A percentile compares a stretch with the other conserved stretches of the same genome.
Conservation (phyloP, 2,113 vertebrate genomes). For the Ceyx melanurus region DNA sequence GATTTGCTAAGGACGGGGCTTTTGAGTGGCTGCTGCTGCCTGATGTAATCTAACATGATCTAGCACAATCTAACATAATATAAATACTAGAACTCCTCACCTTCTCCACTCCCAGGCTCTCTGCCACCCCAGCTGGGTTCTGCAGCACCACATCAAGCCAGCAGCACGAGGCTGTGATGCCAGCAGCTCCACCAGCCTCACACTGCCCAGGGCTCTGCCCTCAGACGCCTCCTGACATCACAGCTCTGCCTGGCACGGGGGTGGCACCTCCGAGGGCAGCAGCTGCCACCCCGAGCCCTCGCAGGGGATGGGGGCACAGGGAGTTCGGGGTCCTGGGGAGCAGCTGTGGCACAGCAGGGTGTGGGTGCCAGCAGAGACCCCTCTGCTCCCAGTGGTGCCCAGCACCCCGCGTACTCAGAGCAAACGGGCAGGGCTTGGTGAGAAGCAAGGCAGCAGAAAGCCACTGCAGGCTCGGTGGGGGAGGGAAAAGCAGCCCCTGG, state of each 20-base stretch:
- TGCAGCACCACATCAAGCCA: not conserved
- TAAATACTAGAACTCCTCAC: too few species aligned
- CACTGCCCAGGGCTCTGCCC: too few species aligned
- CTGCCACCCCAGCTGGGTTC: too few species aligned
- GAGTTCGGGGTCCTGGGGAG: not conserved
- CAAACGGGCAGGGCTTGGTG: not conserved
- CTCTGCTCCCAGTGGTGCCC: not conserved
- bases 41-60: too few species aligned
- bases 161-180: rapidly evolving
- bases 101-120: too few species aligned
- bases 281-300: too few species aligned
- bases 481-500: not conserved
- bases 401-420: not conserved
- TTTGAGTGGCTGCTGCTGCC: not conserved
- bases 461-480: not conserved
- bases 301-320: not conserved
- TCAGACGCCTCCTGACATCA: not conserved
- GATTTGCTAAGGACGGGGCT: conserved; percentile 18
- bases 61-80: too few species aligned
- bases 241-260: not conserved
- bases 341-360: not conserved
- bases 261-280: not conserved
- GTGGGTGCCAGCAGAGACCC: not conserved
- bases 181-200: too few species aligned
- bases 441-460: not conserved